These are phyloP conservation scores for Malurus melanocephalus DNA, from an alignment of 2,113 vertebrate genomes.

Conservation along the genomic window DNA sequence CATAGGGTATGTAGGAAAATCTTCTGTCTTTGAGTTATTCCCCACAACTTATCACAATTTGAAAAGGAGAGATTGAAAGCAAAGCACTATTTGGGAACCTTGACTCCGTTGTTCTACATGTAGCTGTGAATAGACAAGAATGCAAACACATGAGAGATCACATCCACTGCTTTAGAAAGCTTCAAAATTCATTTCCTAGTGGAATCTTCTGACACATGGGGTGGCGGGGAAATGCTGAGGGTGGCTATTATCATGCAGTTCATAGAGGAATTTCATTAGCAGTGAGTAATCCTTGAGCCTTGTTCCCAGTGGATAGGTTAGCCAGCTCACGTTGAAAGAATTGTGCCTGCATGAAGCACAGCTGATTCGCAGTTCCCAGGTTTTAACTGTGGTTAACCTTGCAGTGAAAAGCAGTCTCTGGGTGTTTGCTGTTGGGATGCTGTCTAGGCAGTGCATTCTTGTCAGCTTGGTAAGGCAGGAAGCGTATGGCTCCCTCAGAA, in stretches of 20 bases:
- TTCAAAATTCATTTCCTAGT: background rate
- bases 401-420: background rate
- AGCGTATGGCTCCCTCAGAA: background rate
- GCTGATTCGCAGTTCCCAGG: background rate
- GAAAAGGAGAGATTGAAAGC: background rate
- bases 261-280: background rate
- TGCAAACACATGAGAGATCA: background rate
- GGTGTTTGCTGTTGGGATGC: background rate
- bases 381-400: background rate
- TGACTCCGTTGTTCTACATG: background rate
- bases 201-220: background rate
- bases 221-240: background rate
- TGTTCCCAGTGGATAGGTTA: background rate
- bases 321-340: background rate
- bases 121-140: background rate
- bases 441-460: background rate
- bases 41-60: background rate
- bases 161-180: background rate
- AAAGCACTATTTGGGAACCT: background rate
- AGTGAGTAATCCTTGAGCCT: background rate
- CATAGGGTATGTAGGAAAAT: background rate
- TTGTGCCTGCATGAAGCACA: background rate
- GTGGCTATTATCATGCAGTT: background rate
- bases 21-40: background rate
- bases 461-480: background rate